These are phyloP conservation scores for Acanthosepion pharaonis DNA, from an alignment of 2,888 invertebrate genomes.

Conservation along the genomic window DNA sequence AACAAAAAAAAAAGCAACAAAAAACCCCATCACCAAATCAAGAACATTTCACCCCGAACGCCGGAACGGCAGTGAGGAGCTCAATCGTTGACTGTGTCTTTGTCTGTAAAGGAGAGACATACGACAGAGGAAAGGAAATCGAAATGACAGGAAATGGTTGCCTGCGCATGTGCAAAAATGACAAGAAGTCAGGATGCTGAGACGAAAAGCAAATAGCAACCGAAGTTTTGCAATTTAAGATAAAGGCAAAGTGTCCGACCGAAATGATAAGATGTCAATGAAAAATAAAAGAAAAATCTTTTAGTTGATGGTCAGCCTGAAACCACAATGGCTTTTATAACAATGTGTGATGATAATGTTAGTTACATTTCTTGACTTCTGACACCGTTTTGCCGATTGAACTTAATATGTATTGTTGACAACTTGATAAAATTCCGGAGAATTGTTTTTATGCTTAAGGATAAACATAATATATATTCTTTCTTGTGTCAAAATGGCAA, in stretches of 20 bases:
- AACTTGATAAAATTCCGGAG: too few species aligned
- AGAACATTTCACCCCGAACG: background rate
- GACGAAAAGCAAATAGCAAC: too few species aligned
- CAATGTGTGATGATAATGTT: background rate
- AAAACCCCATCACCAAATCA: background rate
- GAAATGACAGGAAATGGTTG: constrained; percentile 20
- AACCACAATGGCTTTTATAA: background rate
- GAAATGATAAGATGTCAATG: background rate
- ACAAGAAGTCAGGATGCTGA: background rate
- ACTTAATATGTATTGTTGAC: background rate
- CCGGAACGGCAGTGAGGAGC: background rate
- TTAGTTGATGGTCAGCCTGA: background rate
- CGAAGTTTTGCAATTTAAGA: background rate
- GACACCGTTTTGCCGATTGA: background rate
- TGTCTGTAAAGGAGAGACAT: background rate
- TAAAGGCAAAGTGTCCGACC: background rate
- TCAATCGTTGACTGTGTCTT: background rate
- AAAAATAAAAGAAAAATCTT: background rate
- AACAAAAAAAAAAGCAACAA: background rate
- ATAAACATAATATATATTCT: too few species aligned
- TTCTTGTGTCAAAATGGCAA: too few species aligned
- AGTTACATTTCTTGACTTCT: background rate
- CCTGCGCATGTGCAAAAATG: background rate
- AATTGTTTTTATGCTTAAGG: too few species aligned
- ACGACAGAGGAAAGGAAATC: constrained; percentile 33